Evolutionary conservation across 1,140 invertebrate species (phyloP), one percentile per base, ranked within the genome.

Genomic region (Lepidurus packardi): DNA sequence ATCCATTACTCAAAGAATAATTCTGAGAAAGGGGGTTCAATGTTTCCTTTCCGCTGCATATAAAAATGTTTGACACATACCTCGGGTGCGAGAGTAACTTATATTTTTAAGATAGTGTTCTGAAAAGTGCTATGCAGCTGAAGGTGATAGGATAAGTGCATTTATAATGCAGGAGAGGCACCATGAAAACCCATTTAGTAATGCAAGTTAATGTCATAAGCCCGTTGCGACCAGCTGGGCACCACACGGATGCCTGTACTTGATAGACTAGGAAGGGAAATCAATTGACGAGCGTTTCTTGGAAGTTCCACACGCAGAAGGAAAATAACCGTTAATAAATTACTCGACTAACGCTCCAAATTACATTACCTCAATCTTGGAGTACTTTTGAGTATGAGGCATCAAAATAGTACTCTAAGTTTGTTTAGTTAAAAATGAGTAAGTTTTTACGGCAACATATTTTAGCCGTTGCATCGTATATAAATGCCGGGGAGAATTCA

Each of bases 121-220:
- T 65, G 53, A 13, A 21, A 65, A 65, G 16, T 65, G 53, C 53
- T 7, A 65, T 16, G 53, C 21, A 65, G 53, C 53, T 65, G 53
- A 65, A 65, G 53, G 53, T 65, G 53, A 65, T 65, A 65, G 6
- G 53, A 65, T 65, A 65, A 65, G 53, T 65, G 21, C 53, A 65
- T 65, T 65, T 65, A 65, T 65, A 65, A 65, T 65, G 53, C 53
- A 65, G 9, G 53, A 65, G 53, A 65, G 21, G 16, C 53, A 21
- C 53, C 13, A 65, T n/a, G 53, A 65, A 65, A 65, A 65, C 53
- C 53, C 53, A 65, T 65, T 21, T 65, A 65, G 53, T 65, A 65
- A 65, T 65, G 53, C 53, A 65, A 65, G 53, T 65, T 65, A 65
- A 65, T 21, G 53, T 65, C 53, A 65, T 65, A 65, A 65, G 53